Conservation (phyloP, 1,140 invertebrate genomes). For the Holcopasites calliopsidis region DNA sequence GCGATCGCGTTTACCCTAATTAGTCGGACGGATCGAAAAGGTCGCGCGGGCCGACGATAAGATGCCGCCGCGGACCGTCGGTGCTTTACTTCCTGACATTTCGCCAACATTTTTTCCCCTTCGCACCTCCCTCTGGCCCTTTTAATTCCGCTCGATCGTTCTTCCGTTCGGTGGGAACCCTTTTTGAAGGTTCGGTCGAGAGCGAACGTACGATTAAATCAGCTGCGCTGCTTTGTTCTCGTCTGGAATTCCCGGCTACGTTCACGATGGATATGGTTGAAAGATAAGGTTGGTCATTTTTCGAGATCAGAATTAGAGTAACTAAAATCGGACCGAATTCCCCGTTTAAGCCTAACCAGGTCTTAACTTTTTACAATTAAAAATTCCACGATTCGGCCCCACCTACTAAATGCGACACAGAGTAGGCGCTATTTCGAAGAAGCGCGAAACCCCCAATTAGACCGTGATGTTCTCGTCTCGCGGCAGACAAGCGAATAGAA, state of each 20-base stretch:
- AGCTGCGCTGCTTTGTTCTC: background rate
- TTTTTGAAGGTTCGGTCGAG: background rate
- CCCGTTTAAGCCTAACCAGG: too few relatives aligned
- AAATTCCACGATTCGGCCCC: background rate
- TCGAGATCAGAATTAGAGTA: too few relatives aligned
- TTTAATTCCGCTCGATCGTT: background rate
- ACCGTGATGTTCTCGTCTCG: background rate
- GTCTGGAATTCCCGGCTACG: too few relatives aligned
- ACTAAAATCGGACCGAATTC: too few relatives aligned
- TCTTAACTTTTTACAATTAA: background rate
- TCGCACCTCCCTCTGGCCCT: background rate
- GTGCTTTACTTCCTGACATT: conserved; percentile 36
- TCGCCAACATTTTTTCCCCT: conserved; percentile 19
- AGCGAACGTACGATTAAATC: background rate
- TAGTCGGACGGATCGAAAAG: background rate
- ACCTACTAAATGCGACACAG: background rate
- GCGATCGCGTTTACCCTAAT: background rate
- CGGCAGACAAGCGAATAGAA: background rate
- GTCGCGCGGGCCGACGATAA: conserved; percentile 8
- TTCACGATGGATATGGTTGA: too few relatives aligned
- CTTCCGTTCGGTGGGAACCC: background rate
- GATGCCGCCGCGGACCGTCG: conserved; percentile 29
- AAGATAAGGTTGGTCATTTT: too few relatives aligned
- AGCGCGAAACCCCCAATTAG: background rate
- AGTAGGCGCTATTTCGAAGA: background rate